A percentile compares a stretch with the other conserved stretches of the same genome.
Evolutionary conservation across 2,113 vertebrate species (phyloP).

Genomic region (Pygoscelis antarcticus): DNA sequence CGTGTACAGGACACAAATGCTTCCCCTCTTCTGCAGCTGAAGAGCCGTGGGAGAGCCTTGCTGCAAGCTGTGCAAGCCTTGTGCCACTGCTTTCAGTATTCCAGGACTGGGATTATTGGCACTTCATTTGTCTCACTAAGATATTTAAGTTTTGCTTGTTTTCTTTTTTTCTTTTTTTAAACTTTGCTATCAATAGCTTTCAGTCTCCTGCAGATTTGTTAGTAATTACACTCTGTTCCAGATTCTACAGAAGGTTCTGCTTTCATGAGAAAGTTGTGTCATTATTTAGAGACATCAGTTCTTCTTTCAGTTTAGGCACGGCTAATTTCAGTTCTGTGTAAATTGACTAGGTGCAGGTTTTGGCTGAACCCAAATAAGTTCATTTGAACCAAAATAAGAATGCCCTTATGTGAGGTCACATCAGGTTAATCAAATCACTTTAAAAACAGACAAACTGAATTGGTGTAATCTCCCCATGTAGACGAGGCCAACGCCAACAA

Average conservation of each 20-base stretch:
- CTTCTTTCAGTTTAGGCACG: conserved; percentile 4
- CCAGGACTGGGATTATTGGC: neutral
- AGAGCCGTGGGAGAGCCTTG: neutral
- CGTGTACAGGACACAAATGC: neutral
- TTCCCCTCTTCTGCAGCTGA: neutral
- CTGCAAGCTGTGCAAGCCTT: neutral
- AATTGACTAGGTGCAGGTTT: conserved; percentile 30
- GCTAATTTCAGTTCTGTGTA: conserved; percentile 24
- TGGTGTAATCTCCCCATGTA: neutral
- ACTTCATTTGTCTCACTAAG: neutral
- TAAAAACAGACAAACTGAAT: conserved; percentile 31
- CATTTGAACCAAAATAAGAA: conserved; percentile 27
- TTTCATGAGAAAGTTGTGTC: conserved; percentile 54
- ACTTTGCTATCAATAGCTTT: conserved; percentile 23
- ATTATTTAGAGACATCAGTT: conserved; percentile 32
- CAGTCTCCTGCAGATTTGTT: conserved; percentile 18
- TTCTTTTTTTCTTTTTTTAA: neutral
- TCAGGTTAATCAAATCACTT: conserved; percentile 51
- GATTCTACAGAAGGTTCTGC: conserved; percentile 39
- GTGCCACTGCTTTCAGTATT: neutral
- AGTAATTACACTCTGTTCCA: conserved; percentile 31
- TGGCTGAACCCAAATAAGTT: conserved; percentile 30
- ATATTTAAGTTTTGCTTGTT: conserved; percentile 1
- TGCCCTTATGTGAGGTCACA: neutral
- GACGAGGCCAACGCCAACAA: conserved; percentile 46